Evolutionary conservation across 2,888 invertebrate genomes (phyloP), one percentile per base, ranked within the genome.

Genomic region (Melolontha melolontha): DNA sequence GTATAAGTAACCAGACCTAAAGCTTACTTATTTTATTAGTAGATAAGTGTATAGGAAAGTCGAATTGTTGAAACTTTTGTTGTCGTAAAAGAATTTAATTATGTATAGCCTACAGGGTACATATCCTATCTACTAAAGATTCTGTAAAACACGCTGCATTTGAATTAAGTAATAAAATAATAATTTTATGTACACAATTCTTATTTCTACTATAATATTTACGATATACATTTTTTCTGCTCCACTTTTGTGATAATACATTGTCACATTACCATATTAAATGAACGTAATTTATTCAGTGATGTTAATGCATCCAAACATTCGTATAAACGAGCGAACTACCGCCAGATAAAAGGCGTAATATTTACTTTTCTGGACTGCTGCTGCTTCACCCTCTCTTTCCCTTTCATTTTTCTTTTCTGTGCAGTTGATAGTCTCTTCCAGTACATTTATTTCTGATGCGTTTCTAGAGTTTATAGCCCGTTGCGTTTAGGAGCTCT

Each of bases 371-470:
- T 42, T 57, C 57, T 57, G 12, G 22, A 17, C 22, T 49, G 49
- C 11, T 49, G 49, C 17, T 42, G 42, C 42, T 42, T 41, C 42
- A 17, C 17, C 12, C n/a, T 42, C 44, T 27, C 41, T 42, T 17
- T 29, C 42, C n/a, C 22, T n/a, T n/a, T 42, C 44, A 10, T 17
- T 44, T 47, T 47, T 47, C 29, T 11, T 22, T 17, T 69, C 66
- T 73, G 70, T 72, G 72, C 70, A 73, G 69, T 70, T 72, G 70
- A 72, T 72, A 70, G 73, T 71, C 70, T 72, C 73, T 77, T 76
- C 77, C 77, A 70, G 71, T 74, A 76, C 76, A 77, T 77, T 77
- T 76, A 74, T 74, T 72, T 72, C 70, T 72, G 75, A 74, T 75
- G 75, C 74, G 41, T 74, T 72, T 71, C 71, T 68, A 63, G 71